A percentile compares a stretch with the other conserved stretches of the same genome.
Evolutionary conservation across 2,113 vertebrate species (phyloP).

Genomic region (Vombatus ursinus): DNA sequence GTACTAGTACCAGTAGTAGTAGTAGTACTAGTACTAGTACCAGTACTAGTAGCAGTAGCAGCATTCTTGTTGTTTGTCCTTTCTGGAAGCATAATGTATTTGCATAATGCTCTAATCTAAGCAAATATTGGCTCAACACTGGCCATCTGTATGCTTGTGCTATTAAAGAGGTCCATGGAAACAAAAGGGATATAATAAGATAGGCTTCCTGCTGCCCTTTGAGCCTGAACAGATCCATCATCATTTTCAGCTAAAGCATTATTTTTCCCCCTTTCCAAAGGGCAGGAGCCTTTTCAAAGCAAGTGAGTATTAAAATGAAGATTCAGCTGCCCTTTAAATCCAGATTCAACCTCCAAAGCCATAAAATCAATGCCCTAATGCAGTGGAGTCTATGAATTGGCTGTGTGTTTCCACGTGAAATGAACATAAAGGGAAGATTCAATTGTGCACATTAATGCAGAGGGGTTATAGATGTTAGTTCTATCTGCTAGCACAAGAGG

Average conservation of each 20-base stretch:
- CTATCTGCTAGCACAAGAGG: not conserved
- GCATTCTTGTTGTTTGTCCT: not conserved
- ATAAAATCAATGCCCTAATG: slow-evolving; percentile 25
- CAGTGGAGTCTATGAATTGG: not conserved
- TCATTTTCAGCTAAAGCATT: not conserved
- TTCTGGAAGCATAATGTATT: not conserved
- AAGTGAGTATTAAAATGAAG: not conserved
- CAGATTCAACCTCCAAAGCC: not conserved
- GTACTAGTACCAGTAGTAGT: not conserved
- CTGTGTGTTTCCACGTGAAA: not conserved
- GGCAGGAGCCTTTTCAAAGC: not conserved
- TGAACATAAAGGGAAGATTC: not conserved
- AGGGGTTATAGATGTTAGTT: not conserved
- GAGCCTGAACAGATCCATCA: not conserved
- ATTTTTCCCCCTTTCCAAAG: not conserved
- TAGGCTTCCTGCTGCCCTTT: not conserved
- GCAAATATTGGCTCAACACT: not conserved
- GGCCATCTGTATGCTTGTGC: not conserved
- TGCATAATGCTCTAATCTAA: not conserved
- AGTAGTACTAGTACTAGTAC: not conserved
- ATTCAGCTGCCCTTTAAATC: not conserved
- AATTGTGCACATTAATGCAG: not conserved
- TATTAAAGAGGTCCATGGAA: not conserved
- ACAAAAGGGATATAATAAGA: not conserved
- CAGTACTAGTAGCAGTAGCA: not conserved